Evolutionary conservation across 2,113 vertebrate genomes (phyloP).

Genomic region (Macrotis lagotis): DNA sequence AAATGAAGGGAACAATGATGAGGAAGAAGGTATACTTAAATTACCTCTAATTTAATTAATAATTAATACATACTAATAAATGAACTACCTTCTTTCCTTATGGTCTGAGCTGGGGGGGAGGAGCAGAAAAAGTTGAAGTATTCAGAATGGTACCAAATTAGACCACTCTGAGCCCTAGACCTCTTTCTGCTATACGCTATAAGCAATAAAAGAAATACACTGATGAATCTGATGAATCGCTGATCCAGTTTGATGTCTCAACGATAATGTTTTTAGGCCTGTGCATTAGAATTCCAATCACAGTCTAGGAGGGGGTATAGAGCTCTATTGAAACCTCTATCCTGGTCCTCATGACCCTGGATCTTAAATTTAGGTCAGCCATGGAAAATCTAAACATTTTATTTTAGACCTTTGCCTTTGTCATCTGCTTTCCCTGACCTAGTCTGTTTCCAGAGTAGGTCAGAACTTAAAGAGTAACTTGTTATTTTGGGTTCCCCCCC

Average conservation of each 20-base stretch:
- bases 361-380: not conserved
- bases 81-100: not conserved
- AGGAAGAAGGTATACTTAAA: not conserved
- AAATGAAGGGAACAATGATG: not conserved
- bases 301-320: not conserved
- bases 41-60: not conserved
- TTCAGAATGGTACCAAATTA: not conserved
- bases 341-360: not conserved
- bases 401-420: not conserved
- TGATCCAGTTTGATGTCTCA: not conserved
- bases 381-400: not conserved
- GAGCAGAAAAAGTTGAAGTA: not conserved
- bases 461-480: not conserved
- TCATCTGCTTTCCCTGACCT: not conserved
- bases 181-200: not conserved
- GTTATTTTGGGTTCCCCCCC: not conserved
- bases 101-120: not conserved
- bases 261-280: not conserved
- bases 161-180: not conserved
- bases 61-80: not conserved
- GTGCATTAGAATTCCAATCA: not conserved
- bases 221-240: conserved; percentile 1
- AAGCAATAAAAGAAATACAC: conserved; percentile 19
- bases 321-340: not conserved
- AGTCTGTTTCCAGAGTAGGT: not conserved